Evolutionary conservation across 2,113 vertebrate genomes (phyloP).

Genomic region (Talpa occidentalis): DNA sequence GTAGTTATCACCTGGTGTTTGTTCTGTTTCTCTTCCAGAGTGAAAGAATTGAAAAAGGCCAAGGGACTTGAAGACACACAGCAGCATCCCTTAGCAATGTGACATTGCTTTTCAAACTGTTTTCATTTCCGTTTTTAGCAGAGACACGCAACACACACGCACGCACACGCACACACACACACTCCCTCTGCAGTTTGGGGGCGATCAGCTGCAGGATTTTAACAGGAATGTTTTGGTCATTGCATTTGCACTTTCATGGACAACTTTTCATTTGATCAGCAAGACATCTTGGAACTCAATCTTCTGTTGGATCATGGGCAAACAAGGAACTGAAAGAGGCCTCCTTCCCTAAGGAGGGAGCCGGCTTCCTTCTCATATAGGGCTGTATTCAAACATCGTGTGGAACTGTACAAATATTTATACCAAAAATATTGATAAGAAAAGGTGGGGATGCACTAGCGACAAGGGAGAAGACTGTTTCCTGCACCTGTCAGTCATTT

Average conservation of each 20-base stretch:
- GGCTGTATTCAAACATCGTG: slow-evolving; percentile 92
- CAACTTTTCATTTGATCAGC: slow-evolving; percentile 93
- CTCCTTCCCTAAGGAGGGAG: slow-evolving; percentile 85
- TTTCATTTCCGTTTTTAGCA: slow-evolving; percentile 97
- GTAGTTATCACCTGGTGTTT: slow-evolving; percentile 82
- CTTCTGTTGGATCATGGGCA: slow-evolving; percentile 90
- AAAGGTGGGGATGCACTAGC: slow-evolving; percentile 87
- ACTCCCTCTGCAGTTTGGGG: slow-evolving; percentile 92
- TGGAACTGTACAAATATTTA: slow-evolving; percentile 92
- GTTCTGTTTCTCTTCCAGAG: slow-evolving; percentile 92
- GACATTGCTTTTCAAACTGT: slow-evolving; percentile 98
- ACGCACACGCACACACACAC: slow-evolving; percentile 82
- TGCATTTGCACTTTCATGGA: slow-evolving; percentile 94
- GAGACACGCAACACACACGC: slow-evolving; percentile 92
- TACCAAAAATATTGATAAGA: slow-evolving; percentile 91
- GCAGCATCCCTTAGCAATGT: slow-evolving; percentile 97
- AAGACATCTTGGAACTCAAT: slow-evolving; percentile 92
- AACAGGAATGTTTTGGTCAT: slow-evolving; percentile 93
- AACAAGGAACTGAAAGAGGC: slow-evolving; percentile 85
- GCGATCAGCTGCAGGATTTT: slow-evolving; percentile 91
- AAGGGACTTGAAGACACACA: slow-evolving; percentile 98
- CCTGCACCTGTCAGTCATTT: slow-evolving; percentile 86
- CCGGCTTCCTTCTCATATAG: slow-evolving; percentile 89
- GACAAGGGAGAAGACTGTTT: slow-evolving; percentile 83
- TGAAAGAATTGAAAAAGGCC: slow-evolving; percentile 99